Conservation (phyloP, 2,113 vertebrate species). For the Lepus americanus region DNA sequence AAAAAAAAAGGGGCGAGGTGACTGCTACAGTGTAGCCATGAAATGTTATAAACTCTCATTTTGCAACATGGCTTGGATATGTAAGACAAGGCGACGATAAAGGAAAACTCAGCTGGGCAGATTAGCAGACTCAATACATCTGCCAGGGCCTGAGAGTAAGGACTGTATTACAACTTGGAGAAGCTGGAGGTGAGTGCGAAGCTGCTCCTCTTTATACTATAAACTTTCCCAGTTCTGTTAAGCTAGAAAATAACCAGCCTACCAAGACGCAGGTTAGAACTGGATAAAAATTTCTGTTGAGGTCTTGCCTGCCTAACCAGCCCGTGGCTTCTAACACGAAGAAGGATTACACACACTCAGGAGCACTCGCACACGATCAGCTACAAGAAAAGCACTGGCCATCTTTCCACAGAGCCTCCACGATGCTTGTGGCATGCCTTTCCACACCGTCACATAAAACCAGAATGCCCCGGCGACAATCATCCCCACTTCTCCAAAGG, state of each 20-base stretch:
- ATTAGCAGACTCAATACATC: neutral
- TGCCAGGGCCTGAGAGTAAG: neutral
- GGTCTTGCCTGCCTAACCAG: neutral
- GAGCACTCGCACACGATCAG: neutral
- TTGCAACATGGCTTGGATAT: neutral
- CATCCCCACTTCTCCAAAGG: neutral
- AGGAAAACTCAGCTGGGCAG: neutral
- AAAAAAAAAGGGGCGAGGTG: neutral
- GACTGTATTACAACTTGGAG: neutral
- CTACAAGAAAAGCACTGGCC: neutral
- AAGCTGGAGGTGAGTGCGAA: neutral
- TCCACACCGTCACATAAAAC: neutral
- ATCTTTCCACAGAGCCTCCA: accelerated
- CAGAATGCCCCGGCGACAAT: neutral
- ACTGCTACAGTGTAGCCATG: neutral
- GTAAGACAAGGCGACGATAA: neutral
- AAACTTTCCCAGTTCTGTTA: neutral
- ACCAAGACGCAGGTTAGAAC: neutral
- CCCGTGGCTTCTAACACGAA: neutral
- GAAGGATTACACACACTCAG: neutral
- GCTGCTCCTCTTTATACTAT: neutral
- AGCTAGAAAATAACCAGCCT: neutral
- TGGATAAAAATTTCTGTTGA: neutral
- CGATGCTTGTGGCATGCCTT: neutral
- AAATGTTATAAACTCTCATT: neutral